Base-by-base conservation (phyloP, 2,113 vertebrate genomes). In the Cephalopterus ornatus region DNA sequence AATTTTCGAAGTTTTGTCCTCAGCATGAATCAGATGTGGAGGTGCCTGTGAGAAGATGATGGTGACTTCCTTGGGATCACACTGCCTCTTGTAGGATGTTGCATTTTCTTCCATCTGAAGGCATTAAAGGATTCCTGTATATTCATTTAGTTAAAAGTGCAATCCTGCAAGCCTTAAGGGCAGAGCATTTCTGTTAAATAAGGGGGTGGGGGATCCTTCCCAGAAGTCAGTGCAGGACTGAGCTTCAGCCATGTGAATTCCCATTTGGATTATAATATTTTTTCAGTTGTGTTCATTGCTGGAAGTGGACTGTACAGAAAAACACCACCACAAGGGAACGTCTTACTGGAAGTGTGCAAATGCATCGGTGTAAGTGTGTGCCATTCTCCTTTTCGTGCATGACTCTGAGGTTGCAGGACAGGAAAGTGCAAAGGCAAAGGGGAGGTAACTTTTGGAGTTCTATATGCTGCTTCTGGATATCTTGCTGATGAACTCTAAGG, bases 231-330 rank as follows among this genome's bases (percentile, higher is more conserved):
- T 58, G 33, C 24, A 73, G 20, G n/a, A 68, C 0, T 58, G 56
- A 59, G 33, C 23, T 44, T 88, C 28, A 58, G 44, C 78, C 74
- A 55, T 67, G 53, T 62, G 65, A 88, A 92, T 86, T 92, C 35
- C 37, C 14, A 30, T 71, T 81, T 94, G 83, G 65, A 85, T 83
- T 79, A 56, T 75, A 63, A 95, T 96, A 82, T 95, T 94, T 88
- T 90, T 96, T 42, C 97, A 99, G 99, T 98, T 93, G 99, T 99
- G 73, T 99, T 99, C 97, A 97, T 98, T 79, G 95, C 98, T 93
- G 99, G 99, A 96, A 99, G 98, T 93, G 95, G 98, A 66, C 89
- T 99, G 77, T 99, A 99, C 97, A 99, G 98, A 95, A 99, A 98
- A 96, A 97, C 89, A 50, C 99, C 99, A 49, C 99, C 99, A 11